Percentiles rank a stretch among this genome's conserved stretches.
These are phyloP conservation scores for Psilanteris sp. DNA, from an alignment of 1,140 invertebrate species.

Conservation along the genomic window DNA sequence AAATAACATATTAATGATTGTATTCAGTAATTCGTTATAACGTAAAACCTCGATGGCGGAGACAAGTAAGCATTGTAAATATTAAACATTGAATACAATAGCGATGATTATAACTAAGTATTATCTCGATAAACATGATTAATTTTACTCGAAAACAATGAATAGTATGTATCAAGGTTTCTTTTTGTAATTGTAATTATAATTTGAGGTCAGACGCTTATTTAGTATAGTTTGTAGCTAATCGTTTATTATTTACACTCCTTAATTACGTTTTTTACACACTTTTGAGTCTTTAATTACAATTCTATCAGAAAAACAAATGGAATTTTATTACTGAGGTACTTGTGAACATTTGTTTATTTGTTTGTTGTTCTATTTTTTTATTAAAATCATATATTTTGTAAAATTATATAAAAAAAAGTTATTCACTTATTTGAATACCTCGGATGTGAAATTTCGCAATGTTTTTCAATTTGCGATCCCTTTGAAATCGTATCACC, in stretches of 20 bases:
- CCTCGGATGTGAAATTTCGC: constrained; percentile 15
- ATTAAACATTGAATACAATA: constrained; percentile 64
- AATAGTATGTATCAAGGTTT: constrained; percentile 14
- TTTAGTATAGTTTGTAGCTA: constrained; percentile 44
- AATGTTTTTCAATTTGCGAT: constrained; percentile 6
- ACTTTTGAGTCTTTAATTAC: constrained; percentile 26
- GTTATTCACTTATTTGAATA: background rate
- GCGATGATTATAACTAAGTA: constrained; percentile 63
- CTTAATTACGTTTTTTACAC: constrained; percentile 36
- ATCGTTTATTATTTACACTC: constrained; percentile 32
- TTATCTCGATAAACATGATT: constrained; percentile 55
- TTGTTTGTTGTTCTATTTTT: too few relatives aligned
- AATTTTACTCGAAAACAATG: constrained; percentile 17
- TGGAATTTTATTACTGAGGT: constrained; percentile 13
- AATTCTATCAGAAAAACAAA: constrained; percentile 17
- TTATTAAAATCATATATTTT: constrained; percentile 13
- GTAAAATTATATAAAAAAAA: constrained; percentile 3
- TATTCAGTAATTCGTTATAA: constrained; percentile 68
- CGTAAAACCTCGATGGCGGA: constrained; percentile 55
- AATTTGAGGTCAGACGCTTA: constrained; percentile 41
- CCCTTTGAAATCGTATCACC: constrained; percentile 17
- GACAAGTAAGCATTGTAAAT: constrained; percentile 57
- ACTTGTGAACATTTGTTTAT: constrained; percentile 1
- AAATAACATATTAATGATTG: constrained; percentile 66
- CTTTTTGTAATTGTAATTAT: constrained; percentile 31